These are phyloP conservation scores for Sylvilagus bachmani DNA, from an alignment of 2,113 vertebrate genomes.

Conservation along the genomic window DNA sequence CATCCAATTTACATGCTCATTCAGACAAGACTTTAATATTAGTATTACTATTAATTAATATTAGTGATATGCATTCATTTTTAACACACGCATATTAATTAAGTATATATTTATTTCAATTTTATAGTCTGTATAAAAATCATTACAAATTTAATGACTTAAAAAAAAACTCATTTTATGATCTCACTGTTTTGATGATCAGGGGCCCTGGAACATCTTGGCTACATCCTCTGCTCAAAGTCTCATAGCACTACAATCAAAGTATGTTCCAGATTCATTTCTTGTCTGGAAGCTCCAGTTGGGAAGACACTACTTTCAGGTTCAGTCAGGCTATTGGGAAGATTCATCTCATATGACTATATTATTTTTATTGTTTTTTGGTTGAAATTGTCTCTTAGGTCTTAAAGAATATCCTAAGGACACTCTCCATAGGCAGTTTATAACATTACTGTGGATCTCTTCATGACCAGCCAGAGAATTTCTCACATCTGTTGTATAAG, in stretches of 20 bases:
- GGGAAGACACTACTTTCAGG: not conserved
- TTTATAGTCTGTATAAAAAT: not conserved
- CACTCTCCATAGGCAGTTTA: not conserved
- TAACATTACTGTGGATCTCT: not conserved
- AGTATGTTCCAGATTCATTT: not conserved
- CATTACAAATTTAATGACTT: not conserved
- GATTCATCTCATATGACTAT: not conserved
- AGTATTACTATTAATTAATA: not conserved
- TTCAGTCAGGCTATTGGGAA: not conserved
- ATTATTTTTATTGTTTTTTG: not conserved
- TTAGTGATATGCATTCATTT: not conserved
- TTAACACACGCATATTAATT: not conserved
- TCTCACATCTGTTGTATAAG: not conserved
- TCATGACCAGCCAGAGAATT: not conserved
- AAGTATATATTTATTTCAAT: not conserved
- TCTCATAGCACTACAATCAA: not conserved
- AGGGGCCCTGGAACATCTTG: not conserved
- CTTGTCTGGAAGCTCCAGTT: not conserved
- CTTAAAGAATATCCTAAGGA: not conserved
- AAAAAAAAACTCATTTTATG: not conserved
- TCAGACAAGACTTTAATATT: not conserved
- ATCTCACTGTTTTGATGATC: not conserved
- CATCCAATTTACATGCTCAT: not conserved
- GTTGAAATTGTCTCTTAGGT: rapidly evolving
- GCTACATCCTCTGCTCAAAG: not conserved